Base-by-base conservation (phyloP, 1,140 invertebrate genomes). In the Pararge aegeria region DNA sequence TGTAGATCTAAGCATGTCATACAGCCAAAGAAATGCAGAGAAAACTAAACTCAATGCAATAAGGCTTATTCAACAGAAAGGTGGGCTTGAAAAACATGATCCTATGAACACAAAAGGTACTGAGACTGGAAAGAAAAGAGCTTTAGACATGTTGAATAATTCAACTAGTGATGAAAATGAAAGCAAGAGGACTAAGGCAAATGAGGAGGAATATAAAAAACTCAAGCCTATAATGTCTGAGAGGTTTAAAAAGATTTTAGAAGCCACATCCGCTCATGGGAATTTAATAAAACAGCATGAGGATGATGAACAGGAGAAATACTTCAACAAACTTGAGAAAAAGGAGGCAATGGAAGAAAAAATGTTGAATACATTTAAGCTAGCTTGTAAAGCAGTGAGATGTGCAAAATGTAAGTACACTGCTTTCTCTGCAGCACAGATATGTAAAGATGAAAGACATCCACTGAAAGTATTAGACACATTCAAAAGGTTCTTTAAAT, bases 301-400 rank as follows among this genome's bases (percentile, higher is more conserved):
- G 49, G 89, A 94, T 50, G 92, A 95, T 70, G 94, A 94, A 57
- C 91, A 96, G 75, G 95, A 97, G 13, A 94, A 96, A 68, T 98
- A 98, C 81, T 98, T 98, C 65, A 92, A 94, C 60, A 95, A 95
- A 76, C 80, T 98, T 50, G 97, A 98, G 83, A 94, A 94, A 63
- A 98, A 97, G 76, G 97, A 99, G 87, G 92, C 92, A 66, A 94
- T 98, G 92, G 97, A 98, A 81, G 95, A 97, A 55, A 98, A 98
- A 88, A 97, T 98, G 96, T 79, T 94, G 15, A 93, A 91, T 30
- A 98, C 96, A 5, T 97, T 92, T 74, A 95, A 97, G 87, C 87
- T 98, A 15, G 85, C 91, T 0, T 97, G 95, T 70, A 97, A 96
- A 87, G 96, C 97, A n/a, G 95, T 98, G 1, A 93, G 92, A 51